Percentiles rank a stretch among this genome's conserved stretches.
Conservation (phyloP, 2,888 invertebrate genomes). For the Aelia acuminata region DNA sequence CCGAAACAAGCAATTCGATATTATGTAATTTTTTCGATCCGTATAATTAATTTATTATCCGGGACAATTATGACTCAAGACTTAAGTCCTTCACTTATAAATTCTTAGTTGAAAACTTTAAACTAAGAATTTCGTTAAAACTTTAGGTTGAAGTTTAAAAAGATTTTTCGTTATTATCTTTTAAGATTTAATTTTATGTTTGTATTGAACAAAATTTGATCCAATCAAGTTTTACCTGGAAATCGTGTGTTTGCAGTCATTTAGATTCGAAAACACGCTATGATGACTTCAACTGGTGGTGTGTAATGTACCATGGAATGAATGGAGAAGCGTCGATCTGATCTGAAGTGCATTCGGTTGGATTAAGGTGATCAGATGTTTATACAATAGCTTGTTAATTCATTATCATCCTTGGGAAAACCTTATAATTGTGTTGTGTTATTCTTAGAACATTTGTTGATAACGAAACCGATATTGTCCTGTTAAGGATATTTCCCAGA, state of each 20-base stretch:
- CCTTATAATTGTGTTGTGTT: neutral
- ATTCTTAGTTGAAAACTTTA: no score
- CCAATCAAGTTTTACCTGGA: neutral
- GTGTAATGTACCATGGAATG: neutral
- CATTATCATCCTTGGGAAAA: neutral
- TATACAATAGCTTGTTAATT: neutral
- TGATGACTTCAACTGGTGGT: neutral
- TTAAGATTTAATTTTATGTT: neutral
- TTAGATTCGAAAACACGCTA: neutral
- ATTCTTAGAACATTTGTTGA: slow-evolving; percentile 30
- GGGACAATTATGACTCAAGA: no score
- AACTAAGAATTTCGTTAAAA: no score
- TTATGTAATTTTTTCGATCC: no score
- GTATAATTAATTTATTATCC: no score
- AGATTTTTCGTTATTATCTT: no score
- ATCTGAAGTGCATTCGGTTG: neutral
- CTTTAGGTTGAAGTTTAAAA: no score
- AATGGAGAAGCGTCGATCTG: neutral
- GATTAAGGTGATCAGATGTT: neutral
- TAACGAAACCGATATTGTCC: slow-evolving; percentile 9
- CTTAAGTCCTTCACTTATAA: no score
- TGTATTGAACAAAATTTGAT: neutral
- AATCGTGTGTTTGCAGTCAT: neutral
- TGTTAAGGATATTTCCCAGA: neutral
- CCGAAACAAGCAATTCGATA: no score